These are phyloP conservation scores for Chrysogorgia sp. DNA, from an alignment of 92 coral and sea anemone species.

Conservation along the genomic window DNA sequence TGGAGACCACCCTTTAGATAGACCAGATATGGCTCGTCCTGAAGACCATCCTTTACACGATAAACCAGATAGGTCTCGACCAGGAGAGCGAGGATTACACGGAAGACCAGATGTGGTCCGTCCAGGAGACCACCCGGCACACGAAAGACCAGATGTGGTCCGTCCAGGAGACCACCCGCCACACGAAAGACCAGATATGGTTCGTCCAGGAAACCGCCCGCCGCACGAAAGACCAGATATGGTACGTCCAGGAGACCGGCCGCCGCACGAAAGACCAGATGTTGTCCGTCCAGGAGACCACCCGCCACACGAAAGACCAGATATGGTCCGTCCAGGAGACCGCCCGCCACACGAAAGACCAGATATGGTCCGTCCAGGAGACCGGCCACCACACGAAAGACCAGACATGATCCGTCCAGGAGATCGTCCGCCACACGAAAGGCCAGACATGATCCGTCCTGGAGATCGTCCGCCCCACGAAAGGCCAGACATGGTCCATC, in stretches of 20 bases:
- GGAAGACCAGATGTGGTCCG: conserved; percentile 24
- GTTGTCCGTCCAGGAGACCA: not conserved
- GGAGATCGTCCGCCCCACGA: conserved; percentile 6
- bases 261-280: not conserved
- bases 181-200: not conserved
- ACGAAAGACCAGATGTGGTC: not conserved
- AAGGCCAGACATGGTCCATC: not conserved
- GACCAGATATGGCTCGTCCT: conserved; percentile 25
- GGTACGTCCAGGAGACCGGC: not conserved
- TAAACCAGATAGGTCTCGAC: not conserved
- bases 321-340: not conserved
- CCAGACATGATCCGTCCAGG: conserved; percentile 3
- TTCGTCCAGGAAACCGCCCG: not conserved
- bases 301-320: conserved; percentile 9
- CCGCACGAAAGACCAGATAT: conserved; percentile 2
- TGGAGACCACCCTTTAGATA: not conserved
- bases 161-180: conserved; percentile 25
- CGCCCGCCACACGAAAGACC: conserved; percentile 3
- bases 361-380: conserved; percentile 1
- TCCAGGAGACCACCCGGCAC: conserved; percentile 13
- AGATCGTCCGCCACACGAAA: not conserved
- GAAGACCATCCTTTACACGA: conserved; percentile 8
- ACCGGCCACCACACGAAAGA: conserved; percentile 2
- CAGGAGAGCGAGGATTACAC: conserved; percentile 24
- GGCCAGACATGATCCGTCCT: conserved; percentile 5